Percentiles rank a stretch among this genome's conserved stretches.
These are phyloP conservation scores for Emydocephalus ijimae DNA, from an alignment of 2,113 vertebrate species.

Conservation along the genomic window DNA sequence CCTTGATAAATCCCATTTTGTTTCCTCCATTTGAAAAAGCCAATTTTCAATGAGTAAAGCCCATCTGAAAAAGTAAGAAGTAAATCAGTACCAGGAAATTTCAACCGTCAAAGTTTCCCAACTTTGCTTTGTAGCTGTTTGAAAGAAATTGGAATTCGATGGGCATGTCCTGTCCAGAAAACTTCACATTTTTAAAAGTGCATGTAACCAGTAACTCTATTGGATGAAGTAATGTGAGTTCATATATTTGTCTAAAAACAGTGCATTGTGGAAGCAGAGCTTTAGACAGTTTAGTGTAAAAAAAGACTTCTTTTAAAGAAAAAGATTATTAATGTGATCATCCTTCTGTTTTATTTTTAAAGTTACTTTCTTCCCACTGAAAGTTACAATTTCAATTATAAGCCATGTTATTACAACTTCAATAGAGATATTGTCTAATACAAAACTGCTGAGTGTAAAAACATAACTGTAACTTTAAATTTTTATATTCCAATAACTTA, in stretches of 20 bases:
- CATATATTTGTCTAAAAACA: not conserved
- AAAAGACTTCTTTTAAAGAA: not conserved
- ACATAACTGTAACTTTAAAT: conserved; percentile 14
- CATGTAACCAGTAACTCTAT: not conserved
- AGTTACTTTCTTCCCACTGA: not conserved
- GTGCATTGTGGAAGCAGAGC: not conserved
- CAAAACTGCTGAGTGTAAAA: not conserved
- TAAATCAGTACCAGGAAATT: not conserved
- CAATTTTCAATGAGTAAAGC: not conserved
- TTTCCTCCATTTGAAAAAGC: not conserved
- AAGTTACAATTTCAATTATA: not conserved
- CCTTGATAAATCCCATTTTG: not conserved
- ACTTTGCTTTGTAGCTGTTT: not conserved
- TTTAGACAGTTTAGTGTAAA: not conserved
- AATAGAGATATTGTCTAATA: not conserved
- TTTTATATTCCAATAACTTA: not conserved
- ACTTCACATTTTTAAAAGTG: not conserved
- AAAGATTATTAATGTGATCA: not conserved
- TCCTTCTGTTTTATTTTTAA: not conserved
- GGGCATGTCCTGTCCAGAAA: not conserved
- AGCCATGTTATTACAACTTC: not conserved
- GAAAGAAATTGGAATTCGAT: not conserved
- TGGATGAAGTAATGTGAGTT: not conserved
- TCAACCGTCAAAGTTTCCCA: not conserved
- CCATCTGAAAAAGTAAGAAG: not conserved